phyloP scores from a whole-genome alignment of 2,797 vertebrate species.

The Lates japonicus region DNA sequence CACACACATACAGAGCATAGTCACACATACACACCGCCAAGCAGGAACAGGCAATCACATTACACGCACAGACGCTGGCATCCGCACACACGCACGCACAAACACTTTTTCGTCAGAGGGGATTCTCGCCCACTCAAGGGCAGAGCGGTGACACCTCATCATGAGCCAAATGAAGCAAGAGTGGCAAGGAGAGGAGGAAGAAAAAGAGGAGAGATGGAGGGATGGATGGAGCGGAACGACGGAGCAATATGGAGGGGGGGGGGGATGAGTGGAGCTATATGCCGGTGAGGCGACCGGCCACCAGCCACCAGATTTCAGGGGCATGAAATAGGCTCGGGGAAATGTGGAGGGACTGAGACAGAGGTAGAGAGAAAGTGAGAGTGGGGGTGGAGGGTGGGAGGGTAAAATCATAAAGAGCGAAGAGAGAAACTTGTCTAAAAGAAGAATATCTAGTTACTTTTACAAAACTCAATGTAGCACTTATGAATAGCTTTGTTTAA shows the following conservation, averaged over 20 bases:
- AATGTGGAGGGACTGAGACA: constrained; percentile 33
- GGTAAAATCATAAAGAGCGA: not conserved
- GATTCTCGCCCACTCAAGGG: constrained; percentile 78
- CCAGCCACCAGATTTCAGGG: constrained; percentile 59
- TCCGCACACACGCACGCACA: constrained; percentile 32
- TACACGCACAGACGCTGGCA: constrained; percentile 31
- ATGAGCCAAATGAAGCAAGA: constrained; percentile 84
- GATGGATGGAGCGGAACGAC: constrained; percentile 71
- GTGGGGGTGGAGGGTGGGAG: not conserved
- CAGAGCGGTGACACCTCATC: constrained; percentile 83
- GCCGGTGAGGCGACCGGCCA: constrained; percentile 42
- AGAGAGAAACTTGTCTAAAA: not conserved
- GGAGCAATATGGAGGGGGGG: constrained; percentile 60
- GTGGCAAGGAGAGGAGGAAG: constrained; percentile 67
- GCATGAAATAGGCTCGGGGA: constrained; percentile 64
- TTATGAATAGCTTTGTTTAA: not conserved
- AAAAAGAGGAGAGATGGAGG: constrained; percentile 60
- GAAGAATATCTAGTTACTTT: not conserved
- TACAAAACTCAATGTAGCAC: not conserved
- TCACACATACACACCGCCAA: constrained; percentile 2
- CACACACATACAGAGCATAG: constrained; percentile 55
- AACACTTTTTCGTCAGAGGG: constrained; percentile 65
- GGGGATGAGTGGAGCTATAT: constrained; percentile 58
- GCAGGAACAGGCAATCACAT: constrained; percentile 54
- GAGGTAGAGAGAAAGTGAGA: constrained; percentile 9